These are phyloP conservation scores for Gnatocerus cornutus DNA, from an alignment of 2,888 invertebrate species.

Conservation along the genomic window DNA sequence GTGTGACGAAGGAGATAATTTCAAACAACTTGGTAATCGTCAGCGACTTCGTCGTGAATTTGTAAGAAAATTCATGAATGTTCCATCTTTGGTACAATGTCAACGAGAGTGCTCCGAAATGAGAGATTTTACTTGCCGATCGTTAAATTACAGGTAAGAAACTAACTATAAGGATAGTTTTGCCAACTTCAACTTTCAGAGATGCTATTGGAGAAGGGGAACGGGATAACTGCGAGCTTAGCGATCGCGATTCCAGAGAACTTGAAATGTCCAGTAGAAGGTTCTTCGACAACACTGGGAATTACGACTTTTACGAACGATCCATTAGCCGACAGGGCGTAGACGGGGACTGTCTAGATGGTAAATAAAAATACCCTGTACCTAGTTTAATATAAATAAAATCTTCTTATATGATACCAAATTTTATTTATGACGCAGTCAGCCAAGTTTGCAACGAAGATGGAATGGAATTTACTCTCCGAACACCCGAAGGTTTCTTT, in stretches of 20 bases:
- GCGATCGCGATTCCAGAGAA: constrained; percentile 89
- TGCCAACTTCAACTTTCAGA: not conserved
- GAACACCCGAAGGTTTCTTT: constrained; percentile 91
- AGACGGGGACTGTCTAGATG: constrained; percentile 88
- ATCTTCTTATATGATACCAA: constrained; percentile 7
- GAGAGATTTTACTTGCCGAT: constrained; percentile 87
- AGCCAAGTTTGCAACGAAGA: constrained; percentile 94
- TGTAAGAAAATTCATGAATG: constrained; percentile 82
- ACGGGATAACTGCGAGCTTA: constrained; percentile 91
- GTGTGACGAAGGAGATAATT: constrained; percentile 88
- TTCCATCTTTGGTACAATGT: constrained; percentile 84
- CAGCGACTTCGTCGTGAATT: constrained; percentile 87
- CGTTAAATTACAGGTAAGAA: constrained; percentile 87
- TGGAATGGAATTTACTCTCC: constrained; percentile 93
- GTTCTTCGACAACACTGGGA: constrained; percentile 87
- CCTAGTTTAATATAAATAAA: constrained; percentile 41
- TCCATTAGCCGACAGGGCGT: constrained; percentile 81
- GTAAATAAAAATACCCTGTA: constrained; percentile 70
- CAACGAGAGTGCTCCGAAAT: constrained; percentile 89
- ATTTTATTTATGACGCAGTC: constrained; percentile 73
- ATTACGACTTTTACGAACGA: constrained; percentile 90
- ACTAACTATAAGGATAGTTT: too few species aligned
- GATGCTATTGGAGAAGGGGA: constrained; percentile 70
- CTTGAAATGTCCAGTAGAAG: constrained; percentile 89
- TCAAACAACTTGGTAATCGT: constrained; percentile 85